Base-by-base conservation (phyloP, 2,113 vertebrate species). In the Dunckerocampus dactyliophorus region DNA sequence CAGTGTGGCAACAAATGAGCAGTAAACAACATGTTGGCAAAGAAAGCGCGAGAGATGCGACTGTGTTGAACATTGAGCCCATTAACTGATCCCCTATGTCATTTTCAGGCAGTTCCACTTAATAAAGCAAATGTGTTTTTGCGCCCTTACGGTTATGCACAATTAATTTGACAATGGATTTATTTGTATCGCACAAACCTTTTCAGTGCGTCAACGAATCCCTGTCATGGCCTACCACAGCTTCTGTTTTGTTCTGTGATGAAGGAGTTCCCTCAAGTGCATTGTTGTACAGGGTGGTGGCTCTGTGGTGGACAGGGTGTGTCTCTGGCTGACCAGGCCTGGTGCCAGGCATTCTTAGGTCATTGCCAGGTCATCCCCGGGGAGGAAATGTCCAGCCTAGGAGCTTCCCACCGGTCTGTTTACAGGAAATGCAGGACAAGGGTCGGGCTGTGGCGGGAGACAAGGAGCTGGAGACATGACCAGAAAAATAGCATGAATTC, bases 371-470 rank as follows among this genome's bases (percentile, higher is more conserved):
- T 91, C 92, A 91, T 90, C 92, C 90, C 91, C 76, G 50, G 91
- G 89, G 93, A 94, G 93, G 92, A 97, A 92, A 85, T 59, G 82
- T 82, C 91, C 89, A 79, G 78, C 85, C 83, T 83, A 77, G 74
- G 77, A 81, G 84, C 75, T 87, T 85, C 88, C 87, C 87, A 83
- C 80, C 65, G 75, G 59, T 68, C 80, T 96, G 92, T 98, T 98
- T 94, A 94, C 93, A 93, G 94, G 94, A 98, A 95, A 95, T 95
- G 93, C 93, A 84, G 85, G 90, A 91, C 87, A 83, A 91, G 91
- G 81, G 86, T 80, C 79, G 63, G 72, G 71, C 60, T 61, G 39
- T 68, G 71, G 75, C 47, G 48, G 71, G 71, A 79, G 81, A 65
- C 62, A 22, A 34, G 49, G 70, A 79, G 75, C 59, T 70, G 65